Base-by-base conservation (phyloP, 2,888 invertebrate genomes). In the Leptodirus hochenwartii region DNA sequence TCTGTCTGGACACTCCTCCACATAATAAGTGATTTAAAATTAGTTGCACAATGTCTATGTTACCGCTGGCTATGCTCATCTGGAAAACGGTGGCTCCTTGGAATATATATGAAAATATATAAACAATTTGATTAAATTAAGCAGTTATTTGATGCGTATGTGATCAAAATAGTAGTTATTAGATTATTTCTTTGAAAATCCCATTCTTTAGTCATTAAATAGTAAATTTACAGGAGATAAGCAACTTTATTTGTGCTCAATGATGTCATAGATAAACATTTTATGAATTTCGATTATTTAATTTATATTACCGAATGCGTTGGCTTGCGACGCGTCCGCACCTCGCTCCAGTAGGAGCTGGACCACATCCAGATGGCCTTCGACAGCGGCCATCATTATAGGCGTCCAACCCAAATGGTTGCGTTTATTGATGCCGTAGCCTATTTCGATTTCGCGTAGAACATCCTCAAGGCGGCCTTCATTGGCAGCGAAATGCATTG, bases 381-480 rank as follows among this genome's bases (percentile, higher is more conserved):
- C 46, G 29, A 48, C 38, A 5, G 50, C 45, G 4, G 54, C 53
- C 50, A 54, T 52, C 53, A 54, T 53, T 31, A 55, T 39, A 4
- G 55, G 53, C 4, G 54, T 55, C 54, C 55, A 55, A 25, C 52
- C 53, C 26, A 52, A 34, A 31, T 44, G 49, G 38, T 54, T 55
- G 31, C 43, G 45, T 2, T 45, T 38, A 35, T 55, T 53, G 17
- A 51, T 32, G 33, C 44, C 45, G 13, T 34, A 29, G 12, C 37
- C 36, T 25, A 36, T 40, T 12, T 40, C 35, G 6, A 46, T 22
- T 25, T 43, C 35, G 17, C 39, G 30, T 4, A 27, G 22, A 4
- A 51, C 37, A 10, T 38, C 37, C 4, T 44, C 42, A 3, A 39
- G 15, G 12, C 44, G 37, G 4, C 48, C 50, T 15, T 22, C 25